phyloP scores from a whole-genome alignment of 2,888 invertebrate genomes.

The Ennomos quercinarius region DNA sequence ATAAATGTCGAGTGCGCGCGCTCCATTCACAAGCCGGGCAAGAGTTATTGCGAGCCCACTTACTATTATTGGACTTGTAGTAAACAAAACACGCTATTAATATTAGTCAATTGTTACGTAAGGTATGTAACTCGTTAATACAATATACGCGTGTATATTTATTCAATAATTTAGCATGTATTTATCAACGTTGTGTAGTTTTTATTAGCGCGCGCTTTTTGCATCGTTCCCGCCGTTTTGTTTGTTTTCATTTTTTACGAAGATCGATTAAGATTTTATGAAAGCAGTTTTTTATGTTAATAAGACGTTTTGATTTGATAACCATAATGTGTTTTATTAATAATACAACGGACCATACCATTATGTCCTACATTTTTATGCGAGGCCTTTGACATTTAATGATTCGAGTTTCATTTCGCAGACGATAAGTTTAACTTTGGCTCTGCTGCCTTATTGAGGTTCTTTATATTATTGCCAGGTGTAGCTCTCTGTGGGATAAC shows the following conservation, averaged over 20 bases:
- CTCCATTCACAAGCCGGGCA: conserved; percentile 70
- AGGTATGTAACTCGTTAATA: conserved; percentile 37
- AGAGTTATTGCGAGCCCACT: conserved; percentile 62
- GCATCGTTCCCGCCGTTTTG: conserved; percentile 15
- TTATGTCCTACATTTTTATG: too few relatives aligned
- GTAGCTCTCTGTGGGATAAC: too few relatives aligned
- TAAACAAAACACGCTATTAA: conserved; percentile 59
- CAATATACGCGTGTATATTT: conserved; percentile 37
- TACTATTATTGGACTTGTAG: conserved; percentile 60
- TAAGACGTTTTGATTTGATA: conserved; percentile 14
- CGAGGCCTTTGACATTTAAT: too few relatives aligned
- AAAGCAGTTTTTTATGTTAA: conserved; percentile 26
- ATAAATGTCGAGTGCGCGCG: conserved; percentile 55
- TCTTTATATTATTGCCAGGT: too few relatives aligned
- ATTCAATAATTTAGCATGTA: conserved; percentile 42
- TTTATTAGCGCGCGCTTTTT: conserved; percentile 25
- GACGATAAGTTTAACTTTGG: too few relatives aligned
- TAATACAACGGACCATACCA: background rate
- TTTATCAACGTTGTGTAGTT: conserved; percentile 33
- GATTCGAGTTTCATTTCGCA: too few relatives aligned
- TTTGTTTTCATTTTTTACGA: conserved; percentile 35
- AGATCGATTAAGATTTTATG: conserved; percentile 29
- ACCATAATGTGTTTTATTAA: conserved; percentile 20
- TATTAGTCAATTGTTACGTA: conserved; percentile 44
- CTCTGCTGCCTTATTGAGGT: too few relatives aligned